Evolutionary conservation across 2,797 vertebrate genomes (phyloP), one percentile per base, ranked within the genome.

Genomic region (Helarctos malayanus): DNA sequence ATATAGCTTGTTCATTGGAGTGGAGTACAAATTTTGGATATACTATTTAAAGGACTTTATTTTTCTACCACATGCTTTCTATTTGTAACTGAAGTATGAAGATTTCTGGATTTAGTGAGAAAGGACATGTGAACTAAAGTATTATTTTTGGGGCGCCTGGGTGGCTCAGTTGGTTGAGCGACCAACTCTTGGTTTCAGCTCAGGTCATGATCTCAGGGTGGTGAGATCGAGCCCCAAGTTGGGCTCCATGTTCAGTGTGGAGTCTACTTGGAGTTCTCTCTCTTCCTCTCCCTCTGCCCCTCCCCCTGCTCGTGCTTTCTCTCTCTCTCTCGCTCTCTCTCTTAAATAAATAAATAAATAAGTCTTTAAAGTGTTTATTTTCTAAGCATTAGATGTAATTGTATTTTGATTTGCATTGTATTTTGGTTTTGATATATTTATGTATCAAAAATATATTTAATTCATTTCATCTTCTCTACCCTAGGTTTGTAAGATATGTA

Each of bases 61-160:
- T 94, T 87, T 97, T 87, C 71, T 96, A 69, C 14, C 16, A 47
- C 7, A 47, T 52, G 18, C 23, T 89, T 85, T 78, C 4, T 68
- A 71, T 52, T 81, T 95, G 18, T 87, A 81, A 75, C 21, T 65
- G 16, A 93, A 87, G 32, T 32, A 32, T 91, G 38, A 92, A 21
- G 86, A 79, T 92, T 92, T 96, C 45, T 95, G 32, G 19, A 81
- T 88, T 94, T 94, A 71, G 25, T 92, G 29, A 92, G 7, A 85
- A 41, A 61, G 13, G 21, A 35, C 25, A 41, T 71, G 10, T 82
- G 7, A 95, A 84, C 18, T 61, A 49, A 81, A 85, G 47, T 92
- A 19, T 71, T 93, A 14, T 88, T 95, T 97, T 41, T 4, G n/a
- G n/a, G 65, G 18, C 19, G 35, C n/a, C 65, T 68, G 65, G n/a